Base-by-base conservation (phyloP, 2,797 vertebrate genomes). In the Poecilia picta region DNA sequence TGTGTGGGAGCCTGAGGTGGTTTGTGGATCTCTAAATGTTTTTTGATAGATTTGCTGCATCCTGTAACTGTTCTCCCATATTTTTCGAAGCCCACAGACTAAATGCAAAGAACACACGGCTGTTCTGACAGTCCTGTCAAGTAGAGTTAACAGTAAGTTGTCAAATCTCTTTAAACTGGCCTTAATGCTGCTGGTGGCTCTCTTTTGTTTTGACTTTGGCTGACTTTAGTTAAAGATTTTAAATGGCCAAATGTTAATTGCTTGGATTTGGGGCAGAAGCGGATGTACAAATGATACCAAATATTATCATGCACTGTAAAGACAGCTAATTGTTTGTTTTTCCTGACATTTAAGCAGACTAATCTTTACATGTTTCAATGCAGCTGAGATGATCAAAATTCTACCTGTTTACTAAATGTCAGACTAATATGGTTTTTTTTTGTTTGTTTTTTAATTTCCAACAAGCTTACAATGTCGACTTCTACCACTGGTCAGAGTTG, bases 11-110 rank as follows among this genome's bases (percentile, higher is more conserved):
- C 85, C 92, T 59, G 87, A 89, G 90, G 91, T 90, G 89, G 73
- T 83, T 75, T 91, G 79, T 85, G 88, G 88, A 83, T 87, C 85
- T 89, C 84, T 88, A 85, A 91, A 90, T 92, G 89, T 90, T 93
- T 90, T 93, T 82, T 83, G 89, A 91, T 91, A 83, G 85, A 91
- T 91, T 90, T 86, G 83, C 71, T 75, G 80, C 82, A 82, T 89
- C 84, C 82, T 90, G 76, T 85, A 85, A 85, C 86, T 73, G 66
- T 77, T 83, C 75, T 85, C 89, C 73, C 74, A 4, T 80, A 83
- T 77, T 86, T 83, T 76, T 74, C 20, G 16, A 75, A 80, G 74
- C 72, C 28, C 68, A 45, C 43, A 80, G 76, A 80, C 79, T 74
- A 82, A 82, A 80, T 55, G 75, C 75, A 55, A 28, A 49, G 41